Evolutionary conservation across 2,113 vertebrate species (phyloP).

Genomic region (Holacanthus passer): DNA sequence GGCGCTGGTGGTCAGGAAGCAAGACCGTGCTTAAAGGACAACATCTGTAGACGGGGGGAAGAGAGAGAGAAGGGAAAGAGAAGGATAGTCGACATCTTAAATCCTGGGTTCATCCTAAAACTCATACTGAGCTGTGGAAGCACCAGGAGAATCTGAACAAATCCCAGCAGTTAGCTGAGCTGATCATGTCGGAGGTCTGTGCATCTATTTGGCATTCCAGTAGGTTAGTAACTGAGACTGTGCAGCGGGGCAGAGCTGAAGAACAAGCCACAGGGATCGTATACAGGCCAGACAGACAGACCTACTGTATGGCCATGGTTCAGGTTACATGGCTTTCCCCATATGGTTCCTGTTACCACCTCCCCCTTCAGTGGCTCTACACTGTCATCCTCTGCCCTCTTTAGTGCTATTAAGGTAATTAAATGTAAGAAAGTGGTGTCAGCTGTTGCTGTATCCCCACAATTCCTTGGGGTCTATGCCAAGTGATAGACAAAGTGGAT

Average conservation of each 20-base stretch:
- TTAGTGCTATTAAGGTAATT: constrained; percentile 68
- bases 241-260: constrained; percentile 4
- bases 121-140: constrained; percentile 31
- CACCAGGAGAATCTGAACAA: constrained; percentile 28
- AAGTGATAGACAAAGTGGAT: constrained; percentile 17
- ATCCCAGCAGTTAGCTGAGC: constrained; percentile 44
- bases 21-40: constrained; percentile 78
- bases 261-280: constrained; percentile 17
- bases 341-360: constrained; percentile 70
- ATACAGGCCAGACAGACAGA: constrained; percentile 28
- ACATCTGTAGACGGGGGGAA: constrained; percentile 78
- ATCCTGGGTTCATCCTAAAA: constrained; percentile 38
- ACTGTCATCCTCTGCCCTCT: constrained; percentile 42
- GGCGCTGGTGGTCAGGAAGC: constrained; percentile 83
- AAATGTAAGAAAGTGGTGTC: constrained; percentile 41
- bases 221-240: constrained; percentile 33
- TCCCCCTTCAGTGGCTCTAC: constrained; percentile 38
- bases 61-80: constrained; percentile 16
- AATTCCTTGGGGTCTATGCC: constrained; percentile 30
- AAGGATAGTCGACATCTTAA: constrained; percentile 43
- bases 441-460: constrained; percentile 30
- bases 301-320: constrained; percentile 48
- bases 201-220: constrained; percentile 55
- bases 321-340: constrained; percentile 51
- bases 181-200: constrained; percentile 41